Evolutionary conservation across 1,140 invertebrate genomes (phyloP).

Genomic region (Varroa destructor): DNA sequence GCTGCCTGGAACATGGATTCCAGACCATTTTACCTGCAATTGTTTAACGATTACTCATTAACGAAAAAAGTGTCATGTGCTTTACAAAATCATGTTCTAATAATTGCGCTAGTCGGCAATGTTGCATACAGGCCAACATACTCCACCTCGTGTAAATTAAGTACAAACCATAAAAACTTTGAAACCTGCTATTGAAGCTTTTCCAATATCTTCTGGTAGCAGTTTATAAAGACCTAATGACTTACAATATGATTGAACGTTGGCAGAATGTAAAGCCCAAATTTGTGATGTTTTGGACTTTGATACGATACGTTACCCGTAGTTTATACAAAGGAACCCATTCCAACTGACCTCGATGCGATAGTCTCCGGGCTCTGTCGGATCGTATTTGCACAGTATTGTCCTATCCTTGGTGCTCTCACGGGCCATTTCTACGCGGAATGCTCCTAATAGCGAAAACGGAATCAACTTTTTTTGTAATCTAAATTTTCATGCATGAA

Average conservation of each 20-base stretch:
- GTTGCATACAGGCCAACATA: not conserved
- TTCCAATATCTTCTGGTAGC: not conserved
- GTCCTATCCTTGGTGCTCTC: constrained; percentile 45
- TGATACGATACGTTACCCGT: no score
- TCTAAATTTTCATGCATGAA: not conserved
- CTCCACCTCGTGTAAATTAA: not conserved
- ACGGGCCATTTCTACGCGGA: constrained; percentile 48
- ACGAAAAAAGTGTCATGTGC: not conserved
- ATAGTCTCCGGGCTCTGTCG: constrained; percentile 45
- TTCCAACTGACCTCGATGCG: constrained; percentile 39
- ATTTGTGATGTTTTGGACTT: no score
- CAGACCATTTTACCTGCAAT: constrained; percentile 43
- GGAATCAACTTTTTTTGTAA: not conserved
- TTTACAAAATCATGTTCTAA: not conserved
- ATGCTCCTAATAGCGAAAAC: constrained; percentile 41
- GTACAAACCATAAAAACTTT: not conserved
- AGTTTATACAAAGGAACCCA: no score
- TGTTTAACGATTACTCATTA: not conserved
- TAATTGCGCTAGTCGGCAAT: not conserved
- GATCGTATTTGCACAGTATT: constrained; percentile 46
- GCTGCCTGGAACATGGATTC: constrained; percentile 44
- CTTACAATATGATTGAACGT: no score
- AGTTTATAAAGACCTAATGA: no score
- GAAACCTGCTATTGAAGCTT: constrained; percentile 10
- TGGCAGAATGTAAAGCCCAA: no score